Evolutionary conservation across 1,140 invertebrate genomes (phyloP).

Genomic region (Lithobius niger): DNA sequence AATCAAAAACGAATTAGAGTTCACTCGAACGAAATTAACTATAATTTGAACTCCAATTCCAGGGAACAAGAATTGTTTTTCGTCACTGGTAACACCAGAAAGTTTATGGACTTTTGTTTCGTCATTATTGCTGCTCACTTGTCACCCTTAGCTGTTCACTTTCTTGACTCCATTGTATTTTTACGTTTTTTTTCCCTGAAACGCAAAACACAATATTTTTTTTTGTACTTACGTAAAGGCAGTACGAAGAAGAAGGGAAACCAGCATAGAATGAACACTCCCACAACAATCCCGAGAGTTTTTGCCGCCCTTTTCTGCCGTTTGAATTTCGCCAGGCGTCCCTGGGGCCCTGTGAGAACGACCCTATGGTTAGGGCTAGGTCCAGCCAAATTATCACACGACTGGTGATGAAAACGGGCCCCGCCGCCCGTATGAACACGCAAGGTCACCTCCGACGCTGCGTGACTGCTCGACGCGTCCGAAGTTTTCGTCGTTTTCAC

Average conservation of each 20-base stretch:
- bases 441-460: conserved; percentile 34
- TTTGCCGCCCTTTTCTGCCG: conserved; percentile 94
- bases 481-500: conserved; percentile 33
- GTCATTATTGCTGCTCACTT: too few relatives aligned
- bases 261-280: conserved; percentile 53
- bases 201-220: neutral
- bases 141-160: too few relatives aligned
- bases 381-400: conserved; percentile 10
- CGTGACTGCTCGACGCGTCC: neutral
- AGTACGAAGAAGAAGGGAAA: conserved; percentile 54
- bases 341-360: conserved; percentile 17
- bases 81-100: too few relatives aligned
- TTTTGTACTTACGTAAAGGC: conserved; percentile 38
- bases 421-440: conserved; percentile 41
- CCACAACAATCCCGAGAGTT: conserved; percentile 69
- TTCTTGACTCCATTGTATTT: too few relatives aligned
- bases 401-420: conserved; percentile 29
- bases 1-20: too few relatives aligned
- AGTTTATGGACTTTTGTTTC: too few relatives aligned
- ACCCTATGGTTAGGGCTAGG: conserved; percentile 15
- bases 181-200: neutral
- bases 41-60: too few relatives aligned
- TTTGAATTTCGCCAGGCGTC: conserved; percentile 61
- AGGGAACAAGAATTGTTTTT: too few relatives aligned
- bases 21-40: too few relatives aligned